Base-by-base conservation (phyloP, 1,140 invertebrate species). In the Drosophila kanapiae region DNA sequence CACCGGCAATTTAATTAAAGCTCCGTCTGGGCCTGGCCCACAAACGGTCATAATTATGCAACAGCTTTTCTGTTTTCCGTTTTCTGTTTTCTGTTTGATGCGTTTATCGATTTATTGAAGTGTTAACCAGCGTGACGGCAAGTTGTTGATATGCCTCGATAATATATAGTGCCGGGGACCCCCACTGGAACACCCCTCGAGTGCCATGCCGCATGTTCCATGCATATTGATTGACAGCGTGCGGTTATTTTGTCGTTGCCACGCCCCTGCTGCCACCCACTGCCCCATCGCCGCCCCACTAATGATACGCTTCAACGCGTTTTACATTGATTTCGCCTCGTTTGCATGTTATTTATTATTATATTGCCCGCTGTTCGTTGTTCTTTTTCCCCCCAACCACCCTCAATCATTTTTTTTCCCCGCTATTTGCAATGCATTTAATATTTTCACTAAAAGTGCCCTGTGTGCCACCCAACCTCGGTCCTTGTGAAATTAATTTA, bases 91-190 rank as follows among this genome's bases (percentile, higher is more conserved):
- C 78, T 79, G 69, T 85, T 87, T 88, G 80, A 88, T 84, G 84
- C 85, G 74, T 83, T 88, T 88, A 88, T 88, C 84, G 85, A 88
- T 88, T 88, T 84, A 88, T 88, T 84, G 80, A 81, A 88, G 83
- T 88, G 83, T 87, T 87, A 87, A 87, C 82, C 82, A 85, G 86
- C 80, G 78, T 78, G 74, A 82, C 53, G 82, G 75, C 82, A 84
- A 85, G 80, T 75, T 83, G 80, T 79, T 83, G 80, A 82, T 82
- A 82, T 82, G 56, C 43, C 58, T 54, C 75, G 63, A 80, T 65
- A 51, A 51, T 51, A 51, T 80, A 79, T 51, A 69, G 75, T 54
- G 51, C 62, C 40, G 31, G 40, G 45, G 37, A 43, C 45, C 43
- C 59, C 59, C 13, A 45, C 35, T 43, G 38, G n/a, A 35, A 35